Percentiles rank a stretch among this genome's conserved stretches.
Evolutionary conservation across 2,113 vertebrate genomes (phyloP).

Genomic region (Corapipo altera): DNA sequence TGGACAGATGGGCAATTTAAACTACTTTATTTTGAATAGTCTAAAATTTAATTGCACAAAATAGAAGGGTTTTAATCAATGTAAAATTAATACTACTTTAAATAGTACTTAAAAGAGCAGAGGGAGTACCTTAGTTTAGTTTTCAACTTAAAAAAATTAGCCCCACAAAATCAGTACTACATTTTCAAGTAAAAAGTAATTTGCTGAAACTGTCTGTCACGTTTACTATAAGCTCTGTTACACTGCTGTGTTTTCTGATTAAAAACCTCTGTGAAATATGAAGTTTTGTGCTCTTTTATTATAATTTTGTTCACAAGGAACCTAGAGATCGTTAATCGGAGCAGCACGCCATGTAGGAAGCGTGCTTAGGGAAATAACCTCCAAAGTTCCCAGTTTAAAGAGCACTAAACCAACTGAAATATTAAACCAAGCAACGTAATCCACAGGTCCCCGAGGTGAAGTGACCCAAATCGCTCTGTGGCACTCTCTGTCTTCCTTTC

Average conservation of each 20-base stretch:
- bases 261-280: conserved; percentile 46
- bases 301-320: neutral
- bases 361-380: neutral
- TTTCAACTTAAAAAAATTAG: neutral
- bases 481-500: neutral
- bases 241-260: conserved; percentile 48
- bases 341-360: neutral
- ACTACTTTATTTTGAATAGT: neutral
- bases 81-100: neutral
- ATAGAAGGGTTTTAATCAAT: neutral
- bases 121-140: neutral
- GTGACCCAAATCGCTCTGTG: neutral
- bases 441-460: neutral
- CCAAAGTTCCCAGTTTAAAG: neutral
- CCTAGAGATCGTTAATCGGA: neutral
- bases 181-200: neutral
- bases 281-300: neutral
- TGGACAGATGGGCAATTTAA: neutral
- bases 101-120: neutral
- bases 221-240: conserved; percentile 18
- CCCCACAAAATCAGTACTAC: neutral
- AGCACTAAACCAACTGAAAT: neutral
- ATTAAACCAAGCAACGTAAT: neutral
- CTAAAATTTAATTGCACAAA: neutral
- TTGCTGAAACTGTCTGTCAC: conserved; percentile 1